Conservation (phyloP, 2,888 invertebrate species). For the Disparrhopalites patrizii region DNA sequence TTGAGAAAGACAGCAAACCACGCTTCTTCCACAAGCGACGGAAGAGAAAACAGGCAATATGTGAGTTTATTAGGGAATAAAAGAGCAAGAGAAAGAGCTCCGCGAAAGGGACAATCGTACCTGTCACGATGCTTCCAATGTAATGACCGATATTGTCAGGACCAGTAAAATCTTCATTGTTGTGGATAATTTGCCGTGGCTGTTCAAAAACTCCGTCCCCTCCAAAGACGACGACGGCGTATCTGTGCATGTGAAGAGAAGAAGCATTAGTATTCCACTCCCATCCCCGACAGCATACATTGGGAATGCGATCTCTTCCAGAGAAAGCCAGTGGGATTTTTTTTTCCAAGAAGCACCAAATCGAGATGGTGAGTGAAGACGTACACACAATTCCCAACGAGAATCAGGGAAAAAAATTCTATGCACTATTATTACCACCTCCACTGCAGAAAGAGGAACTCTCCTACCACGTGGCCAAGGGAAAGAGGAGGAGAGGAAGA, state of each 20-base stretch:
- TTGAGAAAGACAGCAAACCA: too few relatives aligned
- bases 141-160: slow-evolving; percentile 61
- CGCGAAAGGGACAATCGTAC: slow-evolving; percentile 51
- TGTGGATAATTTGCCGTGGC: slow-evolving; percentile 69
- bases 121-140: slow-evolving; percentile 66
- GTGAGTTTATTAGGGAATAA: not conserved
- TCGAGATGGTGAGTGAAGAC: too few relatives aligned
- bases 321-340: slow-evolving; percentile 8
- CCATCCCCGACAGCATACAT: not conserved
- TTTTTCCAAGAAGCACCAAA: too few relatives aligned
- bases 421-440: not conserved
- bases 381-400: not conserved
- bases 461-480: not conserved
- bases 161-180: slow-evolving; percentile 65
- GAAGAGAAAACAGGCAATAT: not conserved
- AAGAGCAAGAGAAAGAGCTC: not conserved
- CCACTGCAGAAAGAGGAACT: not conserved
- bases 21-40: too few relatives aligned
- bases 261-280: slow-evolving; percentile 22
- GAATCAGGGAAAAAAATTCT: not conserved
- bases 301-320: not conserved
- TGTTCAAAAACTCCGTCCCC: slow-evolving; percentile 68
- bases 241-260: slow-evolving; percentile 56
- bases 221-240: slow-evolving; percentile 77
- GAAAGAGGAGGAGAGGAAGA: not conserved